A percentile compares a stretch with the other conserved stretches of the same genome.
These are phyloP conservation scores for Sebastes hubbsi DNA, from an alignment of 2,797 vertebrate genomes.

Conservation along the genomic window DNA sequence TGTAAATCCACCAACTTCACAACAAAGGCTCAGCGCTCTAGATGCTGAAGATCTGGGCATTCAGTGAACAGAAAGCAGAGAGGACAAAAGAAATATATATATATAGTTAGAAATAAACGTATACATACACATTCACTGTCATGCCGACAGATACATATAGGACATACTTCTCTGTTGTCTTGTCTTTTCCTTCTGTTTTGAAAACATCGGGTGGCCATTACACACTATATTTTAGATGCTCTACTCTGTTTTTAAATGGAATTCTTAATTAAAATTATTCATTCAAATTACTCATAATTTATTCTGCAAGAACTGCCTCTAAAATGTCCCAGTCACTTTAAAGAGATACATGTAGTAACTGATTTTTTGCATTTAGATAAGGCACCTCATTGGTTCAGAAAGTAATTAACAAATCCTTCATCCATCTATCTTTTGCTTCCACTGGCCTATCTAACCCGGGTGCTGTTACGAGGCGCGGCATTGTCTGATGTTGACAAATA, in stretches of 20 bases:
- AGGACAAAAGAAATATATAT: not conserved
- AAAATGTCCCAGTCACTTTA: conserved; percentile 5
- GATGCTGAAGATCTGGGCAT: not conserved
- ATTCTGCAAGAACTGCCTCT: conserved; percentile 7
- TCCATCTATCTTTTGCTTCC: not conserved
- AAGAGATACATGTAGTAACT: not conserved
- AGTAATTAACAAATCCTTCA: conserved; percentile 23
- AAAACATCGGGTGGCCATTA: not conserved
- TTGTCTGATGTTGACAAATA: conserved; percentile 40
- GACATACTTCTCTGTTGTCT: not conserved
- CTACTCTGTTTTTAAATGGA: conserved; percentile 7
- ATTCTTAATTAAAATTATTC: conserved; percentile 13
- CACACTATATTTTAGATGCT: not conserved
- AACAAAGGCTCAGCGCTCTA: not conserved
- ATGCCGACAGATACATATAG: not conserved
- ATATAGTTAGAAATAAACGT: not conserved
- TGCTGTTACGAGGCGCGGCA: not conserved
- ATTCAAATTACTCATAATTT: conserved; percentile 23
- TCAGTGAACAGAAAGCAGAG: not conserved
- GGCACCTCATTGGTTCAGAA: not conserved
- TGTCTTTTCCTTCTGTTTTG: not conserved
- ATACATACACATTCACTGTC: not conserved
- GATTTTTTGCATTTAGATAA: conserved; percentile 24
- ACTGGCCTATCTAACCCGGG: not conserved
- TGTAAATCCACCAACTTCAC: conserved; percentile 9